Evolutionary conservation across 2,888 invertebrate species (phyloP), one percentile per base, ranked within the genome.

Genomic region (Ferrisia virgata): DNA sequence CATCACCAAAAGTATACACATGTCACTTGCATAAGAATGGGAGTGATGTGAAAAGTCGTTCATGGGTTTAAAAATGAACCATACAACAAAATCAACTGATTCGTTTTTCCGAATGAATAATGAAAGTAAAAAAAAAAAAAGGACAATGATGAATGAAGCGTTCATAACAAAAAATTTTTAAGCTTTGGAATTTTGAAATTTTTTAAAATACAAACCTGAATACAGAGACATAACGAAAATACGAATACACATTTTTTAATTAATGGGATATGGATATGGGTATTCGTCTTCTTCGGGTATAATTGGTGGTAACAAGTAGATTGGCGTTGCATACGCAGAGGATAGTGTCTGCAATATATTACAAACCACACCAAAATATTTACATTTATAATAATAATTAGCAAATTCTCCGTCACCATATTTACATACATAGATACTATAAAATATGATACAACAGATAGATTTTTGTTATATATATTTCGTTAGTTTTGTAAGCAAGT

Each of bases 321-420:
- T 36, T 82, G 58, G 64, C 39, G 36, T 58, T 58, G 43, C 47
- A 13, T 58, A 82, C 28, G 53, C 82, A 18, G 82, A 82, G 15
- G 82, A 82, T 31, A 83, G 64, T 39, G 72, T 83, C 83, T 83
- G 83, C 31, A 83, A 83, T 76, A 72, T 47, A 76, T 39, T 83
- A 83, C 18, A 83, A 83, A 83, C 83, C 83, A 83, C 76, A 83
- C 83, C 83, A 72, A 15, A 83, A 80, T 43, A 80, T 43, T 18
- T 76, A 76, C 72, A 76, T 76, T 64, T 64, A 64, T 76, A 64
- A 28, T 28, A 64, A 28, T 18, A 22, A 9, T 25, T 64, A 64
- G 28, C 25, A 5, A 15, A 58, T 6, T 28, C 13, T 5, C 28
- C 25, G 0, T 64, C 64, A 64, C 28, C 53, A 1, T 11, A 25